Percentiles rank a stretch among this genome's conserved stretches.
Conservation (phyloP, 2,888 invertebrate species). For the Synergus gifuensis region DNA sequence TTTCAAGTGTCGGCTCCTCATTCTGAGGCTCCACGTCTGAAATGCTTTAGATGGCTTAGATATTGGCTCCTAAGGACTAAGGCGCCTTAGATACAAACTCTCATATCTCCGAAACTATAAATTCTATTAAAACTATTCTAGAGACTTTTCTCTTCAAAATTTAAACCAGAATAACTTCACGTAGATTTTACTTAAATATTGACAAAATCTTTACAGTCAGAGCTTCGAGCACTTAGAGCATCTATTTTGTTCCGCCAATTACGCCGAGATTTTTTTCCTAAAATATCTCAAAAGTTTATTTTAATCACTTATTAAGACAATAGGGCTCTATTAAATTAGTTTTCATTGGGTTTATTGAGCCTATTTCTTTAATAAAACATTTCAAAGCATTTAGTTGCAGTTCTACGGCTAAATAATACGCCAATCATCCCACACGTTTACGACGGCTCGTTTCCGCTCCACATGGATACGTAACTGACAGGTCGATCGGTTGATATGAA, state of each 20-base stretch:
- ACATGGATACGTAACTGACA: slow-evolving; percentile 27
- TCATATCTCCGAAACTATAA: background rate
- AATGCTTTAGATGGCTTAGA: no score
- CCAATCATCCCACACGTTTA: slow-evolving; percentile 19
- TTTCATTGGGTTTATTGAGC: background rate
- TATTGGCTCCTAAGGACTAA: background rate
- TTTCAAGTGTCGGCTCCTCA: no score
- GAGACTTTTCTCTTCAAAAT: background rate
- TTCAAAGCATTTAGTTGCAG: background rate
- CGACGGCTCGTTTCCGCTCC: background rate
- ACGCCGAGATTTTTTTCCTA: no score
- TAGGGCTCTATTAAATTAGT: background rate
- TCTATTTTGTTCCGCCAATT: no score
- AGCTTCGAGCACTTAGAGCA: no score
- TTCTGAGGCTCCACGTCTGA: background rate
- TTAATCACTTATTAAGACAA: no score
- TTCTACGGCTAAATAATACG: slow-evolving; percentile 9
- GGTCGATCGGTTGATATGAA: slow-evolving; percentile 16
- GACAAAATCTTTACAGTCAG: no score
- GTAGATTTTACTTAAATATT: background rate
- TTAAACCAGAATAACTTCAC: background rate
- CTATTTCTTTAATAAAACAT: background rate
- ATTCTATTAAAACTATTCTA: background rate
- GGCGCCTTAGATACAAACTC: background rate
- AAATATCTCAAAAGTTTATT: no score